Percentiles rank a stretch among this genome's conserved stretches.
Evolutionary conservation across 30 jellyfish, hydroid and myxozoan species (phyloP).

Genomic region (Turritopsis rubra): DNA sequence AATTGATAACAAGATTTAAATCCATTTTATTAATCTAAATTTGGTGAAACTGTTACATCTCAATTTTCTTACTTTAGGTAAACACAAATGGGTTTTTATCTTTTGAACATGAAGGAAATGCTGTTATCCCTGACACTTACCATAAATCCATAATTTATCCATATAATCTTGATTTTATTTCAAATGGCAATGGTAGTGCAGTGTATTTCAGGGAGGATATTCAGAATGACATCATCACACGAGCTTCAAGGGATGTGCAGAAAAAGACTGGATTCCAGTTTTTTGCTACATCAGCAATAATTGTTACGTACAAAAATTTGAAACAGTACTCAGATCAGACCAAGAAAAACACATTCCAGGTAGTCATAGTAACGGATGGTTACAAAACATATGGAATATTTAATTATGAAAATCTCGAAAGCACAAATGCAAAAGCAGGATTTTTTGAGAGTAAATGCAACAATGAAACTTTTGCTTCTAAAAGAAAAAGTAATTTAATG

Average conservation of each 20-base stretch:
- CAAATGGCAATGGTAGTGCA: neutral
- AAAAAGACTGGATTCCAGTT: neutral
- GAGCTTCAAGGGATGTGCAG: neutral
- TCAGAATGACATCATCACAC: neutral
- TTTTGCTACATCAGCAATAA: neutral
- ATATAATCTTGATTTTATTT: neutral
- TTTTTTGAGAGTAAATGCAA: neutral
- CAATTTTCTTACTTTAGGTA: no score
- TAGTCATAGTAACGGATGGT: neutral
- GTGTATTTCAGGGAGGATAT: neutral
- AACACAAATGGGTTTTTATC: slow-evolving; percentile 8
- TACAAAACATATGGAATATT: neutral
- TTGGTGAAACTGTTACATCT: no score
- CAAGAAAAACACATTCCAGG: neutral
- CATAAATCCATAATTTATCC: neutral
- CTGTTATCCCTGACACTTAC: neutral
- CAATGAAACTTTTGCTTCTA: neutral
- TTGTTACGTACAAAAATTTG: neutral
- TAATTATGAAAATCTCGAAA: neutral
- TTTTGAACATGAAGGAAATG: neutral
- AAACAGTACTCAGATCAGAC: neutral
- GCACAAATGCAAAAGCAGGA: neutral
- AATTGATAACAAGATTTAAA: no score
- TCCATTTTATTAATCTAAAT: no score
- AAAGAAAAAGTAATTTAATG: neutral